These are phyloP conservation scores for Drosophila falleni DNA, from an alignment of 2,888 invertebrate species.

Conservation along the genomic window DNA sequence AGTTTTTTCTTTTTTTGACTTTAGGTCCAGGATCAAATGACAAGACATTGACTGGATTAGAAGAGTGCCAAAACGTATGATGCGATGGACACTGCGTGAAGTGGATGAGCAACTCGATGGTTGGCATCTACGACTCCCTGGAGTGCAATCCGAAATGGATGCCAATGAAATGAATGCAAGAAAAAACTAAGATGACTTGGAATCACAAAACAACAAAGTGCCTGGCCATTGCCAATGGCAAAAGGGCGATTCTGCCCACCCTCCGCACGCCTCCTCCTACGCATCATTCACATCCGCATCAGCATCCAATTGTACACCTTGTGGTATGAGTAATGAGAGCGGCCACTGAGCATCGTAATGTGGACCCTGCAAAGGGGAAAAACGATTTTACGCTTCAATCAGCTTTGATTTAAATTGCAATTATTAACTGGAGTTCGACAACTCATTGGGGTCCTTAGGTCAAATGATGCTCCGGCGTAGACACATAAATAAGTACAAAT, in stretches of 20 bases:
- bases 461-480: background rate
- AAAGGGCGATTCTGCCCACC: constrained; percentile 3
- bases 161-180: constrained; percentile 77
- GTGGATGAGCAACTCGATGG: constrained; percentile 37
- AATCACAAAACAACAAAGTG: constrained; percentile 44
- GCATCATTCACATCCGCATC: constrained; percentile 11
- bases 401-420: constrained; percentile 81
- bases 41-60: constrained; percentile 80
- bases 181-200: constrained; percentile 59
- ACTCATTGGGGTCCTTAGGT: constrained; percentile 23
- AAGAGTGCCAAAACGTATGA: constrained; percentile 34
- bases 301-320: constrained; percentile 57
- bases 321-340: constrained; percentile 76
- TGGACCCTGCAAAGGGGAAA: constrained; percentile 47
- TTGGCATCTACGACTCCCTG: constrained; percentile 74
- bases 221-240: constrained; percentile 16
- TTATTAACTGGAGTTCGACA: constrained; percentile 69
- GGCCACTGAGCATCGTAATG: constrained; percentile 31
- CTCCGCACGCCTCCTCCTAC: background rate
- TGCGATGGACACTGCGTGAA: constrained; percentile 38
- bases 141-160: constrained; percentile 83
- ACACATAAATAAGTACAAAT: background rate
- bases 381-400: constrained; percentile 81
- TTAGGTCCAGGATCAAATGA: constrained; percentile 67
- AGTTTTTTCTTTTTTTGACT: constrained; percentile 43